phyloP scores from a whole-genome alignment of 2,797 vertebrate species.

The Gallinago solitaria region DNA sequence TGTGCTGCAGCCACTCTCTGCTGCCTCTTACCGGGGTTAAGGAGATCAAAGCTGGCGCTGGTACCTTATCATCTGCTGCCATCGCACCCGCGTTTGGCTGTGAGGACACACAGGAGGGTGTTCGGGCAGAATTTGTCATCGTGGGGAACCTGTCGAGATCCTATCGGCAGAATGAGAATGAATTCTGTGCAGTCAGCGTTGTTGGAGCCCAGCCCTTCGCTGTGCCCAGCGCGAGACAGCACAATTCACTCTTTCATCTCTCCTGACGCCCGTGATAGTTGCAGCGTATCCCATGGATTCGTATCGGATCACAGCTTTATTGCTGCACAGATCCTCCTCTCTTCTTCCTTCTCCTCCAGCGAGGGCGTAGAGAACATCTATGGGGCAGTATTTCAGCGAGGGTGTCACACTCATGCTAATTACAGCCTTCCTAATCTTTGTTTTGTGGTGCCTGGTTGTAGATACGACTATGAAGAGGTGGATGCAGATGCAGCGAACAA shows the following conservation, averaged over 20 bases:
- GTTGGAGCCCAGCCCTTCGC: not conserved
- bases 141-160: not conserved
- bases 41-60: not conserved
- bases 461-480: slow-evolving; percentile 98
- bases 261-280: not conserved
- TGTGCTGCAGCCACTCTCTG: not conserved
- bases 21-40: accelerated
- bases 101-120: not conserved
- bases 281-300: not conserved
- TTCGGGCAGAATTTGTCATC: not conserved
- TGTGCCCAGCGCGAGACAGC: not conserved
- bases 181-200: not conserved
- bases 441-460: slow-evolving; percentile 49
- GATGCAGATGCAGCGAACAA: slow-evolving; percentile 91
- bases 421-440: not conserved
- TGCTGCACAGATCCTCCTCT: not conserved
- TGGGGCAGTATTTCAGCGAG: not conserved
- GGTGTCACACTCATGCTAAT: accelerated
- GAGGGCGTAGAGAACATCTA: not conserved
- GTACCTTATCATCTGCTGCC: not conserved
- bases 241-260: not conserved
- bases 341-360: not conserved
- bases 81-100: not conserved
- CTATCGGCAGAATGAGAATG: not conserved
- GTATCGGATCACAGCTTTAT: accelerated